Conservation (phyloP, 2,113 vertebrate genomes). For the Crocuta crocuta region DNA sequence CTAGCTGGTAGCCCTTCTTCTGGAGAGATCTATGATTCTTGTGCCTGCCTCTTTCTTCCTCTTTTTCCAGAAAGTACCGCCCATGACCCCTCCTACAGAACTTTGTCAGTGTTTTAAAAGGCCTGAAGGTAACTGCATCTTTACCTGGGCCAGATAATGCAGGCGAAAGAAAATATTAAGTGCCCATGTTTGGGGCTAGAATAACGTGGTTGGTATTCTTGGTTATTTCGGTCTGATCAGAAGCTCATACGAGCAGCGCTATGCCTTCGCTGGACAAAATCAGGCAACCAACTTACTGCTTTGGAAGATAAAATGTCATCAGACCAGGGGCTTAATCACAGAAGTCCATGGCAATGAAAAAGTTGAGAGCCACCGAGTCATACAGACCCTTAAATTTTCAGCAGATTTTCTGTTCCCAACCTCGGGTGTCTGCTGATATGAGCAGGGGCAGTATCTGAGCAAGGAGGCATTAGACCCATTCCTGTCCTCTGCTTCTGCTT, state of each 20-base stretch:
- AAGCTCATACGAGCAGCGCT: not conserved
- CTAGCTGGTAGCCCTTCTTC: not conserved
- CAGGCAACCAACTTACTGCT: not conserved
- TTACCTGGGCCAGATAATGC: not conserved
- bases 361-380: not conserved
- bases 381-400: not conserved
- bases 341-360: not conserved
- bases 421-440: not conserved
- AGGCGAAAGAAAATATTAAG: not conserved
- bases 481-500: not conserved
- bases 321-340: conserved; percentile 28
- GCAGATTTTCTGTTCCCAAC: not conserved
- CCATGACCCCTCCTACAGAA: not conserved
- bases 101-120: conserved; percentile 16
- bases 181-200: not conserved
- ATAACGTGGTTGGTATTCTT: not conserved
- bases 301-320: conserved; percentile 24
- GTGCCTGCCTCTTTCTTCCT: not conserved
- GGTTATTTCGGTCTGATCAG: not conserved
- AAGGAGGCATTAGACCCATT: not conserved
- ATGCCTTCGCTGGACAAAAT: not conserved
- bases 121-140: not conserved
- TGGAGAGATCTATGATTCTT: not conserved
- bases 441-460: not conserved
- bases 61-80: not conserved